phyloP scores from a whole-genome alignment of 2,113 vertebrate species.

The Cacatua alba region DNA sequence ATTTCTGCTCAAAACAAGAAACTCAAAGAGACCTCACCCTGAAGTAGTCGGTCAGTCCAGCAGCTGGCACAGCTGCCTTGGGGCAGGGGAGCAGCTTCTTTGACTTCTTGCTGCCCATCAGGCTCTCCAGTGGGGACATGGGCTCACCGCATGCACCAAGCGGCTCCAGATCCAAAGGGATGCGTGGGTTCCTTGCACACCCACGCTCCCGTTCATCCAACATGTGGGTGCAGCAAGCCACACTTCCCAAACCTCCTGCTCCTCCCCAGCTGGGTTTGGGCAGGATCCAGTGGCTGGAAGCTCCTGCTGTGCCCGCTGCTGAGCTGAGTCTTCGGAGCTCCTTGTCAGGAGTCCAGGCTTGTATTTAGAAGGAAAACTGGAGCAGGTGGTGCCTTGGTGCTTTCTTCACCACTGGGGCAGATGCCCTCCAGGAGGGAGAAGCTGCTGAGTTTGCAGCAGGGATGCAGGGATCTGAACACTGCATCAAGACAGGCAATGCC shows the following conservation, averaged over 20 bases:
- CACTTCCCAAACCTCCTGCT: not conserved
- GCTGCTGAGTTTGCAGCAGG: not conserved
- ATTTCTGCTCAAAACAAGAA: not conserved
- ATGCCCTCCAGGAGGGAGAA: not conserved
- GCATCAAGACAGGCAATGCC: not conserved
- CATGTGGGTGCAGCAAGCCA: not conserved
- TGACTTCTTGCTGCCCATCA: not conserved
- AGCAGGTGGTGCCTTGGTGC: not conserved
- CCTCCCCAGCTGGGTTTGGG: not conserved
- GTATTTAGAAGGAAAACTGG: not conserved
- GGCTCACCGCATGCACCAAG: accelerated
- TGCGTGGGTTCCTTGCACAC: accelerated
- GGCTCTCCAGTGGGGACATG: not conserved
- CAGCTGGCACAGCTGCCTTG: not conserved
- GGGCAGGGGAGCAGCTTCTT: not conserved
- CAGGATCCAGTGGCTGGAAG: not conserved
- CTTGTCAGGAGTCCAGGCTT: not conserved
- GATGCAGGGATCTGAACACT: not conserved
- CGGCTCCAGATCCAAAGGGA: not conserved
- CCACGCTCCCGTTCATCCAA: accelerated
- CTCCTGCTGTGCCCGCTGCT: not conserved
- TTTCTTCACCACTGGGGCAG: not conserved
- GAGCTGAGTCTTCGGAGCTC: not conserved
- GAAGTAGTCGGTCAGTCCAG: accelerated
- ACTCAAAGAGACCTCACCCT: not conserved